These are phyloP conservation scores for Philereme vetulata DNA, from an alignment of 2,888 invertebrate species.

Conservation along the genomic window DNA sequence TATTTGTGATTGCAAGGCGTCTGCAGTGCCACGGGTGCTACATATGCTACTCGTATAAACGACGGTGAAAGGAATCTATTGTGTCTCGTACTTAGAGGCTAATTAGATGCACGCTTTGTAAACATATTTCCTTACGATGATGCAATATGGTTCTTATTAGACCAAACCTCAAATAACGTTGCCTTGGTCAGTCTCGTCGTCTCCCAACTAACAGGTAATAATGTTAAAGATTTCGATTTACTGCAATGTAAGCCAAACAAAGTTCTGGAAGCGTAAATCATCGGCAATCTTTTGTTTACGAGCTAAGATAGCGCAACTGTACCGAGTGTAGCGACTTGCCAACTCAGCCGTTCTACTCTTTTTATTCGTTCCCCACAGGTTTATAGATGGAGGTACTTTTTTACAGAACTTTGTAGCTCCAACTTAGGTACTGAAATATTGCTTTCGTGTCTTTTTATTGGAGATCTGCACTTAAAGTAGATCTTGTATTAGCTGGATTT, in stretches of 20 bases:
- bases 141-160: no score
- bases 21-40: no score
- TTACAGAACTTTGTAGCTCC: constrained; percentile 17
- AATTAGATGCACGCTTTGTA: no score
- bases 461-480: not conserved
- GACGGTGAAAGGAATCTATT: no score
- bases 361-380: constrained; percentile 30
- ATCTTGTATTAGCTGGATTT: no score
- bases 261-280: constrained; percentile 49
- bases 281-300: constrained; percentile 59
- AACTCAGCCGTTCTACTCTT: constrained; percentile 31
- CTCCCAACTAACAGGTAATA: constrained; percentile 14
- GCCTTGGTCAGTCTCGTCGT: not conserved
- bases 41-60: no score
- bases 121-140: no score
- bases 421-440: constrained; percentile 16
- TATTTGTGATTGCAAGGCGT: no score
- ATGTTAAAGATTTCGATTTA: constrained; percentile 16
- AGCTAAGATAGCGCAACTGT: constrained; percentile 44
- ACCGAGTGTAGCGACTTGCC: constrained; percentile 34
- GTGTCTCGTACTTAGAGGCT: no score
- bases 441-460: constrained; percentile 3
- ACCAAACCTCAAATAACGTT: constrained; percentile 3
- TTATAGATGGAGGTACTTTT: constrained; percentile 25
- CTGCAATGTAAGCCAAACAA: constrained; percentile 32